Evolutionary conservation across 2,888 invertebrate genomes (phyloP), one percentile per base, ranked within the genome.

Genomic region (Andrena flavipes): DNA sequence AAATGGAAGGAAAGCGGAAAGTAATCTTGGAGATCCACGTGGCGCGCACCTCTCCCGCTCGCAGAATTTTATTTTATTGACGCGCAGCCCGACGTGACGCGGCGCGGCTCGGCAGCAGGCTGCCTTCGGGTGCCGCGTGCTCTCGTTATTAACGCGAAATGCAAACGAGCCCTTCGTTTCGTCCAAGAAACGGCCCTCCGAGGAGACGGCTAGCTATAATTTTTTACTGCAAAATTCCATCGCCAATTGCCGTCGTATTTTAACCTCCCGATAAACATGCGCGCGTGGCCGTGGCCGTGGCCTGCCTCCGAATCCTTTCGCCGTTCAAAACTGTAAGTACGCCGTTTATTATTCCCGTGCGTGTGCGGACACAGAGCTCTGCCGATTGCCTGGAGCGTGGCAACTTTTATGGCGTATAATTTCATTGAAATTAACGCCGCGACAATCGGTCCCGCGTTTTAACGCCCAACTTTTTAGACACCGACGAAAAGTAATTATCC

Each of bases 101-200:
- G 74, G 72, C 42, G 2, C 35, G 3, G 35, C 35, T 13, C 69
- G 74, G 69, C 73, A 70, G 73, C 76, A 60, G 71, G 33, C 74
- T 72, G 84, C 65, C 80, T 80, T 74, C 84, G 68, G 68, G 86
- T 84, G 83, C 83, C 87, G 81, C 87, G 85, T 86, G 85, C 80
- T 86, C 81, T 82, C 80, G 88, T 88, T 88, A 86, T 88, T 84
- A 88, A 86, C 88, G 87, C 85, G 87, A 88, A 83, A 86, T 85
- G 86, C 88, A 88, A 85, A 86, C 88, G 87, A 87, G 82, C 77
- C 87, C 79, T 87, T 85, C 87, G 82, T 84, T 87, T 80, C 84
- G 87, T 85, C 84, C 84, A 79, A 87, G 87, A 73, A 85, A 85
- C 82, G 82, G 72, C 78, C 71, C 63, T 59, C 62, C 80, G 79